phyloP scores from a whole-genome alignment of 2,113 vertebrate species.

The Genyomyrus donnyi region DNA sequence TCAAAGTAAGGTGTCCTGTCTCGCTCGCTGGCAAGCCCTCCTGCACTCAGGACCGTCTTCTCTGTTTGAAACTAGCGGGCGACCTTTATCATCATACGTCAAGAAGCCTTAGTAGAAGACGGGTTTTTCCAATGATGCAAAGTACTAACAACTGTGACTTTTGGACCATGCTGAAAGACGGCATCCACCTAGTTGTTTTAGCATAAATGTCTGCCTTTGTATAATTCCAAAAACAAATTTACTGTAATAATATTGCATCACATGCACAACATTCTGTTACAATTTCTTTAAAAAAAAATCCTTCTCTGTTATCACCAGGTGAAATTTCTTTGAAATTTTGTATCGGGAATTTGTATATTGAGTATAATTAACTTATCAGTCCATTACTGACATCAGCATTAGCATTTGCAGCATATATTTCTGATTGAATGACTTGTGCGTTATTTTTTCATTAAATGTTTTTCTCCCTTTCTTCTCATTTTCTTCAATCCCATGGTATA shows the following conservation, averaged over 20 bases:
- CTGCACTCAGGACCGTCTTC: not conserved
- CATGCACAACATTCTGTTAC: not conserved
- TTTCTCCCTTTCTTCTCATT: not conserved
- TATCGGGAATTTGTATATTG: not conserved
- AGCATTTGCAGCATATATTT: not conserved
- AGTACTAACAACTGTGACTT: not conserved
- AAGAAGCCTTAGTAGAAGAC: not conserved
- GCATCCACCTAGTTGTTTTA: not conserved
- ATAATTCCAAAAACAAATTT: not conserved
- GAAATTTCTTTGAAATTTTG: not conserved
- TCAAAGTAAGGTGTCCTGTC: not conserved
- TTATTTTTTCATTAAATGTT: not conserved
- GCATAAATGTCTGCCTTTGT: not conserved
- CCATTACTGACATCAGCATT: not conserved
- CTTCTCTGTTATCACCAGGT: not conserved
- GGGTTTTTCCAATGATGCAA: not conserved
- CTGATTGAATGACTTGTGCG: not conserved
- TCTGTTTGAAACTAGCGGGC: not conserved
- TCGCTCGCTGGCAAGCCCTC: not conserved
- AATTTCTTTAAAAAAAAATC: not conserved
- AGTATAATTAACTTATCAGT: not conserved
- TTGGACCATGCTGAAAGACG: not conserved
- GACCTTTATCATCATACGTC: not conserved
- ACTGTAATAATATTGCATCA: not conserved
- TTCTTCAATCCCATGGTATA: not conserved